Base-by-base conservation (phyloP, 1,140 invertebrate genomes). In the Panagrolaimus sp. region DNA sequence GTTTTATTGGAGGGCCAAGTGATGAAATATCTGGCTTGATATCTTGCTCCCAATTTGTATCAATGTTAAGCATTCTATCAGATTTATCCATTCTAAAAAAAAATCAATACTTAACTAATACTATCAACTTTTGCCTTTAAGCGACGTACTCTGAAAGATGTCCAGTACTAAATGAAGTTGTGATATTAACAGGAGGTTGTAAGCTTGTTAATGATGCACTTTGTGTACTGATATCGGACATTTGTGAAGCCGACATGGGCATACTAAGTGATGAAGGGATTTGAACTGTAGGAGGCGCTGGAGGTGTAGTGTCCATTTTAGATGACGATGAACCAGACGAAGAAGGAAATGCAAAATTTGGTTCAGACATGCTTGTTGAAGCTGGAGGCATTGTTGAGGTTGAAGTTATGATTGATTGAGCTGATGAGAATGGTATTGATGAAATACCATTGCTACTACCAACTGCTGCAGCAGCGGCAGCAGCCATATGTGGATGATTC, bases 401-500 rank as follows among this genome's bases (percentile, higher is more conserved):
- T 9, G 51, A 27, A 8, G 51, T 27, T 57, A 27, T 57, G 51
- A 11, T 57, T 27, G 27, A 27, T 27, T 57, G 51, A 4, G 51
- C 20, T 11, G 51, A 20, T 57, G 14, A 27, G 0, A 38, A n/a
- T 13, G 46, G 9, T 38, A 46, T 67, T 23, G 66, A 63, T n/a
- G 16, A 13, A 14, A 16, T 31, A 11, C n/a, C 66, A 9, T n/a
- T n/a, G 8, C 31, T 51, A n/a, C 14, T 67, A 16, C 20, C 47
- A 38, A 38, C 31, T 13, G 63, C 43, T 14, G 67, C 51, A 23
- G 46, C 67, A 5, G 38, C 27, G 25, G 51, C 51, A 23, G 63
- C 57, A 42, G 67, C 67, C 25, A 51, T 46, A 1, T 61, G 69
- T 20, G 45, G 16, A 23, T 73, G 68, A 45, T 74, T 73, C 48